These are phyloP conservation scores for Adela reaumurella DNA, from an alignment of 2,888 invertebrate species.

Conservation along the genomic window DNA sequence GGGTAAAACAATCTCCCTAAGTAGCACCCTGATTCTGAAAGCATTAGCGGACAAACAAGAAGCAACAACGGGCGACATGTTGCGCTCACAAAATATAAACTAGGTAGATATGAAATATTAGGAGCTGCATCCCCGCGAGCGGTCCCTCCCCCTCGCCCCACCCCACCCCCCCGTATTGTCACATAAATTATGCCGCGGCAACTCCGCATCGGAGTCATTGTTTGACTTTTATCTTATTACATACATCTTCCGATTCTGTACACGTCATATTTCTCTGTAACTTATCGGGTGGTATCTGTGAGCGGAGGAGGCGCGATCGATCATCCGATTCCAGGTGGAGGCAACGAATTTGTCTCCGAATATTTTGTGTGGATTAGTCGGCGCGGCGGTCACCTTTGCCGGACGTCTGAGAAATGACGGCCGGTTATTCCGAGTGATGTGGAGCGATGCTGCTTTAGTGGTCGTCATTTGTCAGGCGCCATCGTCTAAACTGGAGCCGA, in stretches of 20 bases:
- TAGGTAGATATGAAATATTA: no score
- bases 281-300: conserved; percentile 56
- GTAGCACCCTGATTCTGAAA: no score
- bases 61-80: no score
- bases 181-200: conserved; percentile 58
- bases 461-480: background rate
- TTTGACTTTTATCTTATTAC: conserved; percentile 58
- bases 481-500: background rate
- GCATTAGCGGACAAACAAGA: no score
- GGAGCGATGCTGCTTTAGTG: background rate
- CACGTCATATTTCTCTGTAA: conserved; percentile 55
- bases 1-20: no score
- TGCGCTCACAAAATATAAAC: background rate
- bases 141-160: conserved; percentile 51
- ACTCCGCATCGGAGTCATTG: conserved; percentile 57
- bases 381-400: conserved; percentile 18
- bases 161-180: conserved; percentile 47
- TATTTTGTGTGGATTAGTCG: conserved; percentile 54
- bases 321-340: conserved; percentile 41
- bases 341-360: conserved; percentile 48
- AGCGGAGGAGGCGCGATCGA: conserved; percentile 52
- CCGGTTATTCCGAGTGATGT: conserved; percentile 36
- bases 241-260: conserved; percentile 57
- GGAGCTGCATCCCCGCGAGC: conserved; percentile 23
- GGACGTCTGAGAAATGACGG: conserved; percentile 41